Conservation (phyloP, 2,113 vertebrate species). For the Rhadina sibilatrix region DNA sequence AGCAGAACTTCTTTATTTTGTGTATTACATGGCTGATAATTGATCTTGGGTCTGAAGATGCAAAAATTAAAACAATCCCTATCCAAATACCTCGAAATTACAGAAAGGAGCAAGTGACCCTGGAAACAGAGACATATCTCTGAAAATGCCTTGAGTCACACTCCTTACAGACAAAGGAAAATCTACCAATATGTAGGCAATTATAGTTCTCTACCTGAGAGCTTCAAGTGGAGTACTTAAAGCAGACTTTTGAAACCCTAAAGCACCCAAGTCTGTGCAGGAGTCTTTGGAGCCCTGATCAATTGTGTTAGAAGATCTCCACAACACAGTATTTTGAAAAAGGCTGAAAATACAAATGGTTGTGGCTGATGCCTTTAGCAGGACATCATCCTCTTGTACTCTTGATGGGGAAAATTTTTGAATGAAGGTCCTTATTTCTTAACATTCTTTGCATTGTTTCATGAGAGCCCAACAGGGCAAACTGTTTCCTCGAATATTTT, state of each 20-base stretch:
- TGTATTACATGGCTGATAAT: neutral
- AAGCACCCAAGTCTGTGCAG: neutral
- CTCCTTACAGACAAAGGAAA: neutral
- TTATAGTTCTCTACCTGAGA: neutral
- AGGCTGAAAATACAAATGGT: slow-evolving; percentile 12
- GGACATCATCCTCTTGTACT: neutral
- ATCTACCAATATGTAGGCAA: neutral
- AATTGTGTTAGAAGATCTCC: neutral
- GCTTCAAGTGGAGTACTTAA: slow-evolving; percentile 4
- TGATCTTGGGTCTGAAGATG: neutral
- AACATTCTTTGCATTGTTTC: slow-evolving; percentile 1
- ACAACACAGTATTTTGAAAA: neutral
- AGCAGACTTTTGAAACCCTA: neutral
- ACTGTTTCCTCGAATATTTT: neutral
- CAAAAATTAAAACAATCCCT: neutral
- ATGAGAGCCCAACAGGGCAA: neutral
- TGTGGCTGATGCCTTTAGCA: neutral
- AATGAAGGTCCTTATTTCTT: slow-evolving; percentile 20
- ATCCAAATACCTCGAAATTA: neutral
- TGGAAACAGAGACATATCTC: neutral
- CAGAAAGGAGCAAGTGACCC: neutral
- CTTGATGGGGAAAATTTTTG: neutral
- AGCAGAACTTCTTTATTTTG: neutral
- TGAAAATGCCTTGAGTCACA: neutral
- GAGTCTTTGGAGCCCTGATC: neutral